A percentile compares a stretch with the other conserved stretches of the same genome.
phyloP scores from a whole-genome alignment of 2,888 invertebrate species.

The Eilema caniola region DNA sequence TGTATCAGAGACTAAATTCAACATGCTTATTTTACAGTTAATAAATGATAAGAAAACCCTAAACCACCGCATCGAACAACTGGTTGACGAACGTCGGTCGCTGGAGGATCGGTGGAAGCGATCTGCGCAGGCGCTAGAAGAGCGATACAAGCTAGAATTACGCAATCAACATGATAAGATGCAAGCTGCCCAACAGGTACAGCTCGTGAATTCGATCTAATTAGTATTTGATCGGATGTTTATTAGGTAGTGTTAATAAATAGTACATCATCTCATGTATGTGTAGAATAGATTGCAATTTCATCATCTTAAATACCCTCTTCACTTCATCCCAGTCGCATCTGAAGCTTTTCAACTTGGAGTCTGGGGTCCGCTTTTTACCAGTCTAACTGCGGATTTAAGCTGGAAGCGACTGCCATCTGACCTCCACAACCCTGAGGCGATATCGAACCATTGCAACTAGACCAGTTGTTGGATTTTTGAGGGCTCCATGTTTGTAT shows the following conservation, averaged over 20 bases:
- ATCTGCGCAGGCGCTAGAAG: slow-evolving; percentile 90
- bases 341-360: too few relatives aligned
- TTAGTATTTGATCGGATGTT: too few relatives aligned
- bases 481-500: too few relatives aligned
- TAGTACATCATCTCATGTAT: background rate
- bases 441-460: too few relatives aligned
- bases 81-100: slow-evolving; percentile 89
- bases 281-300: background rate
- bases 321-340: too few relatives aligned
- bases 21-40: slow-evolving; percentile 73
- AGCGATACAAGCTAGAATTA: slow-evolving; percentile 92
- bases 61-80: slow-evolving; percentile 90
- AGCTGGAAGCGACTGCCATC: too few relatives aligned
- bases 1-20: background rate
- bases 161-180: slow-evolving; percentile 92
- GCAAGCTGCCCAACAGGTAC: slow-evolving; percentile 91
- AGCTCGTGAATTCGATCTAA: background rate
- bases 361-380: too few relatives aligned
- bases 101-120: slow-evolving; percentile 89
- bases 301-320: background rate
- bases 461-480: too few relatives aligned
- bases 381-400: too few relatives aligned
- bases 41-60: slow-evolving; percentile 93
- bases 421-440: too few relatives aligned
- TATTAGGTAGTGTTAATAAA: background rate